Base-by-base conservation (phyloP, 1,140 invertebrate genomes). In the Hyposmocoma kahamanoa region DNA sequence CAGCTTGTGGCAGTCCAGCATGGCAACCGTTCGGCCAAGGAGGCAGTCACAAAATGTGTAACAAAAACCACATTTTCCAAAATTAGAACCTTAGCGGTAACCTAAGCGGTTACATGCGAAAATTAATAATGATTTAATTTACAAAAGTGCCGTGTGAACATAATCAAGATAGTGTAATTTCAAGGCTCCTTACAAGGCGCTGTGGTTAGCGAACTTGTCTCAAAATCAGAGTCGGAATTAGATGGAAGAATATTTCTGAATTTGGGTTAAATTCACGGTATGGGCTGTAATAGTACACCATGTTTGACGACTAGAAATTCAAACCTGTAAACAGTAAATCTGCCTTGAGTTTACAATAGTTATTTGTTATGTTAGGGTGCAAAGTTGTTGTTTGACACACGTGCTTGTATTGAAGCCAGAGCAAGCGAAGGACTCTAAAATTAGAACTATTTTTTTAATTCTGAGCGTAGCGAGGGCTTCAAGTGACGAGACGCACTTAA, bases 131-230 rank as follows among this genome's bases (percentile, higher is more conserved):
- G n/a, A n/a, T n/a, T n/a, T n/a, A n/a, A n/a, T 38, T 38, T 38
- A 17, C 10, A 38, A 17, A 17, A 38, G 24, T 38, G 13, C 1
- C 11, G 13, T 13, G 17, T 38, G 34, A 1, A 19, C 13, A 10
- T 38, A 17, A 38, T 13, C 9, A 17, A 17, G 2, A 8, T 38
- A 19, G 11, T 28, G 13, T 62, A 55, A 45, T 61, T 58, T 47
- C 63, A 69, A 72, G 68, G 68, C 24, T 59, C 71, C 62, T 42
- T 69, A 77, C 53, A 74, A 72, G 70, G 71, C 32, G 43, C 62
- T 71, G 71, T 36, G 72, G 72, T 75, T 74, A 63, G 42, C 50
- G 53, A 56, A 43, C 43, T 46, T 24, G 24, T 42, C 49, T 43
- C 34, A 32, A 61, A 53, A 55, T 58, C 68, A 67, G 56, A 63